phyloP scores from a whole-genome alignment of 1,140 invertebrate genomes.

The Drosophila nigrodunni region DNA sequence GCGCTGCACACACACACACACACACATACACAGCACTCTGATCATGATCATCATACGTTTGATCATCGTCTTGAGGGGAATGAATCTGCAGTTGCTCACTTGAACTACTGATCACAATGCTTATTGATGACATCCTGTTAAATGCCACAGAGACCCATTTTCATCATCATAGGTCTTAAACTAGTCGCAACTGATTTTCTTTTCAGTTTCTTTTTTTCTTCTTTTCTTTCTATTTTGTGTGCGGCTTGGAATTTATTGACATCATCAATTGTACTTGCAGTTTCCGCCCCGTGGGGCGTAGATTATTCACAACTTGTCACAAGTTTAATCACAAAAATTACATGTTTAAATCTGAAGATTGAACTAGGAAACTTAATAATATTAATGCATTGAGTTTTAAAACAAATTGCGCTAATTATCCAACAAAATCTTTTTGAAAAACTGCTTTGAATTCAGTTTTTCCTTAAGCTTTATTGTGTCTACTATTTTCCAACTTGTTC shows the following conservation, averaged over 20 bases:
- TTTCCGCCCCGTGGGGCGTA: neutral
- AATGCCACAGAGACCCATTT: conserved; percentile 6
- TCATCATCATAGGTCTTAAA: conserved; percentile 5
- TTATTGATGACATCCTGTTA: conserved; percentile 74
- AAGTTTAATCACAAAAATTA: neutral
- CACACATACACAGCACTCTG: neutral
- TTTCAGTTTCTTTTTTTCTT: neutral
- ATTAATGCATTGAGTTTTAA: too few relatives aligned
- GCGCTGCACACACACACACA: conserved; percentile 26
- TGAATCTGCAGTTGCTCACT: conserved; percentile 30
- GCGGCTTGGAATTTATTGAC: neutral
- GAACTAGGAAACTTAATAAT: too few relatives aligned
- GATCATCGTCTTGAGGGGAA: conserved; percentile 1
- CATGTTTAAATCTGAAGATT: neutral
- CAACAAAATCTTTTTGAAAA: too few relatives aligned
- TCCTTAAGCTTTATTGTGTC: too few relatives aligned
- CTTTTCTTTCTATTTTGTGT: neutral
- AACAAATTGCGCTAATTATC: too few relatives aligned
- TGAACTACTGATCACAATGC: conserved; percentile 39
- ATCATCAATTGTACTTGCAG: neutral
- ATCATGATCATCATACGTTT: conserved; percentile 34
- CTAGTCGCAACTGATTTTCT: conserved; percentile 13
- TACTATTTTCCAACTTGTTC: too few relatives aligned
- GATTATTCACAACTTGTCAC: neutral
- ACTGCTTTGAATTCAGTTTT: too few relatives aligned